Conservation (phyloP, 2,797 vertebrate genomes). For the Synaphobranchus kaupii region DNA sequence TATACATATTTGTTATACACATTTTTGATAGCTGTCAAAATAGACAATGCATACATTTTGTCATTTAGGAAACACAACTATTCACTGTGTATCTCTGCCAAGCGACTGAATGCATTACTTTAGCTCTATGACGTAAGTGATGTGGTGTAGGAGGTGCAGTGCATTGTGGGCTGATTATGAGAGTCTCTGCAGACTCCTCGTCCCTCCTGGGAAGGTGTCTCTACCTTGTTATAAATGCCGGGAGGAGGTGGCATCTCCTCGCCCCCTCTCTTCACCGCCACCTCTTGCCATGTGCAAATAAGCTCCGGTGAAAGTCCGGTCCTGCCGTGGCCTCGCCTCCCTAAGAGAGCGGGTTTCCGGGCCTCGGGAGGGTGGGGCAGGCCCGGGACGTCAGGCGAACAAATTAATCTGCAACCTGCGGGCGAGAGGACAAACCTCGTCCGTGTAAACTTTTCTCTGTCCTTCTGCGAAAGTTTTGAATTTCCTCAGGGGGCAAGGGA, state of each 20-base stretch:
- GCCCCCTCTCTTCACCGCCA: not conserved
- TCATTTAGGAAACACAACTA: too few relatives aligned
- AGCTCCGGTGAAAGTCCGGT: not conserved
- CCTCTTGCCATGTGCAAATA: not conserved
- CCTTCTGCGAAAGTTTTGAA: not conserved
- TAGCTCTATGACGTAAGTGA: not conserved
- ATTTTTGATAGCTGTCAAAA: too few relatives aligned
- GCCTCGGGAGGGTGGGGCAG: not conserved
- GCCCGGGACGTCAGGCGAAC: not conserved
- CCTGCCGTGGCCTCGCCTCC: not conserved
- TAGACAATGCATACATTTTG: too few relatives aligned
- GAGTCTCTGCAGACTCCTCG: not conserved
- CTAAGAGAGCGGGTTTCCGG: not conserved
- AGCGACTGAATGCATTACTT: not conserved
- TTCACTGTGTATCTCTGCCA: not conserved
- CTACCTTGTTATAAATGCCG: conserved; percentile 13
- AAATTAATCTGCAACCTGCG: not conserved
- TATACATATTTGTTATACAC: too few relatives aligned
- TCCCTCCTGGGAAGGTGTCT: not conserved
- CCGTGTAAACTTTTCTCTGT: not conserved
- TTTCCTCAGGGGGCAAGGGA: not conserved
- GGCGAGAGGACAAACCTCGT: not conserved
- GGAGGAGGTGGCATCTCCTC: not conserved
- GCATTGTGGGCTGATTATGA: not conserved
- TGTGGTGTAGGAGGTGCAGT: not conserved